phyloP scores from a whole-genome alignment of 2,888 invertebrate species.

The Ophion obscuratus region DNA sequence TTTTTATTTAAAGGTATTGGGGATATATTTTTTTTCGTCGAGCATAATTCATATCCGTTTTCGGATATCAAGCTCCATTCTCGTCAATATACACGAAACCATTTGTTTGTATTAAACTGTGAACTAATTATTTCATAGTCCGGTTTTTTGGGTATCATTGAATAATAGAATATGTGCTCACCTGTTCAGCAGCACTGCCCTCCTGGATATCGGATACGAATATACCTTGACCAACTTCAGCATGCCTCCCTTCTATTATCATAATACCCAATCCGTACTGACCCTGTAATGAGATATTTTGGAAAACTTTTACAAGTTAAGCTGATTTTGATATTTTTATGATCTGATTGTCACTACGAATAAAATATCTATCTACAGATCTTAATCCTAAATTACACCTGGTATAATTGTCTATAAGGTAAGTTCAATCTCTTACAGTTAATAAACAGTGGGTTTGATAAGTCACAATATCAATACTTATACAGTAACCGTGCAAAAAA shows the following conservation, averaged over 20 bases:
- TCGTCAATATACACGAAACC: too few species aligned
- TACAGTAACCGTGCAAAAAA: too few species aligned
- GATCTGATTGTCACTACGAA: neutral
- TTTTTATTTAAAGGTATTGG: too few species aligned
- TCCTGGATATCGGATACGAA: slow-evolving; percentile 97
- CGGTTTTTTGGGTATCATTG: neutral
- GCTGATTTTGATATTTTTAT: neutral
- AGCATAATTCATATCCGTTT: too few species aligned
- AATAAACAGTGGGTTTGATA: too few species aligned
- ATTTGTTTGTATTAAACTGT: too few species aligned
- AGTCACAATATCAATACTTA: too few species aligned
- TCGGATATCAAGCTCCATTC: too few species aligned
- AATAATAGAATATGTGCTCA: slow-evolving; percentile 78
- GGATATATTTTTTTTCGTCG: too few species aligned
- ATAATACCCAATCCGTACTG: slow-evolving; percentile 94
- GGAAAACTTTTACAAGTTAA: neutral
- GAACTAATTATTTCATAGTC: too few species aligned
- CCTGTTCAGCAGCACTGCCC: slow-evolving; percentile 94
- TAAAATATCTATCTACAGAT: neutral
- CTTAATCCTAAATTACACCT: neutral
- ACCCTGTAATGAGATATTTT: slow-evolving; percentile 85
- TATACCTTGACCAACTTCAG: slow-evolving; percentile 95
- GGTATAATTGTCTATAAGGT: neutral
- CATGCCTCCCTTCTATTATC: slow-evolving; percentile 97
- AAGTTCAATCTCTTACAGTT: neutral